phyloP scores from a whole-genome alignment of 2,888 invertebrate genomes.

The Fissipunctia ypsillon region DNA sequence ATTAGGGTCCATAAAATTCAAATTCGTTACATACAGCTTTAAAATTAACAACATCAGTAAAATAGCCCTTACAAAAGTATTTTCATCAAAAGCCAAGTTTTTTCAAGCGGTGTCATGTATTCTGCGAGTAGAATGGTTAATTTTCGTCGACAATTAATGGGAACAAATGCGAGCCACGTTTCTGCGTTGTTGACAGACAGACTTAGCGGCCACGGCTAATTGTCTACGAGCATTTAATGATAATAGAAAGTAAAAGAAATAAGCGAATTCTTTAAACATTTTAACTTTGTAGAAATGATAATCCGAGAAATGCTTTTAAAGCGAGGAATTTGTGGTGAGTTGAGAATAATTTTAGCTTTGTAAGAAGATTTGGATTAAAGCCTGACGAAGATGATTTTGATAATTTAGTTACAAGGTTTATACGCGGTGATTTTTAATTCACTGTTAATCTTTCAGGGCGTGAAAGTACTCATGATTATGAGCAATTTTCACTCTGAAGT shows the following conservation, averaged over 20 bases:
- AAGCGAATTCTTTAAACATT: constrained; percentile 35
- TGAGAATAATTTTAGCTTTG: constrained; percentile 22
- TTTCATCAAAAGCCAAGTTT: constrained; percentile 7
- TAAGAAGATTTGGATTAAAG: neutral
- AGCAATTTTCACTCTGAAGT: too few relatives aligned
- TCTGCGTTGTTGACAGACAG: constrained; percentile 54
- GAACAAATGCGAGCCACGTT: constrained; percentile 60
- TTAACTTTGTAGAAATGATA: constrained; percentile 33
- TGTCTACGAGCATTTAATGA: constrained; percentile 45
- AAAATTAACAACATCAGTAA: neutral
- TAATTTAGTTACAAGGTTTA: too few relatives aligned
- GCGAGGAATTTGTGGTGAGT: constrained; percentile 9
- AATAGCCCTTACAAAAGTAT: neutral
- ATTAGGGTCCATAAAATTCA: neutral
- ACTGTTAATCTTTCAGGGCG: too few relatives aligned
- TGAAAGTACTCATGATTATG: too few relatives aligned
- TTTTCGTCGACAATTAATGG: constrained; percentile 50
- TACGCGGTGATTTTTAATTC: too few relatives aligned
- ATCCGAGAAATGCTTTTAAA: constrained; percentile 39
- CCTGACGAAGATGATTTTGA: neutral
- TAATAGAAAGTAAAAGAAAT: constrained; percentile 30
- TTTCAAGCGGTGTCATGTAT: constrained; percentile 28
- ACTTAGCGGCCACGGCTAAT: constrained; percentile 47
- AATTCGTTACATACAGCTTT: neutral
- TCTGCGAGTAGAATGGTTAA: constrained; percentile 46